phyloP scores from a whole-genome alignment of 2,888 invertebrate species.

The Entomobrya proxima region DNA sequence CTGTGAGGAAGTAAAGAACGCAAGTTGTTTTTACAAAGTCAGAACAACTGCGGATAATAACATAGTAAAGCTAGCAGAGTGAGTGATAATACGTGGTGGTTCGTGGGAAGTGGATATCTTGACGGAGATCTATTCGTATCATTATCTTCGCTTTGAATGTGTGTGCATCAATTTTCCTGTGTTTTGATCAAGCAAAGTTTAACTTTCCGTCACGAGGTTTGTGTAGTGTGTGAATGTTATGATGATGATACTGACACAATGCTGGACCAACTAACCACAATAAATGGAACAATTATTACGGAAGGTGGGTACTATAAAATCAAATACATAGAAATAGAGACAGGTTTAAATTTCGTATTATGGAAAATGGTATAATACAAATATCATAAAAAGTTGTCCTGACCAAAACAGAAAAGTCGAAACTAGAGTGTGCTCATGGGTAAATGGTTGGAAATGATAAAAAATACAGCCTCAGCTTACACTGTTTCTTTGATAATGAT shows the following conservation, averaged over 20 bases:
- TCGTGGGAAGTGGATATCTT: slow-evolving; percentile 14
- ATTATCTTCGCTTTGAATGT: neutral
- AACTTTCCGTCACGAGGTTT: neutral
- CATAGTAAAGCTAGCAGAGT: too few relatives aligned
- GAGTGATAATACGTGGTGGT: slow-evolving; percentile 23
- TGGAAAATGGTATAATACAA: too few relatives aligned
- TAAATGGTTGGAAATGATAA: too few relatives aligned
- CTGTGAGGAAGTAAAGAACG: slow-evolving; percentile 3
- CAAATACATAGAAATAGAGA: too few relatives aligned
- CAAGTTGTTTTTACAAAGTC: neutral
- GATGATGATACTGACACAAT: neutral
- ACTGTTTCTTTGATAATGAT: too few relatives aligned
- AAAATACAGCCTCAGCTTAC: too few relatives aligned
- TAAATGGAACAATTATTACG: neutral
- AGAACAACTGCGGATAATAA: neutral
- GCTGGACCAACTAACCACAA: neutral
- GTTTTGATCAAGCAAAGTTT: neutral
- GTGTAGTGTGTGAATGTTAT: neutral
- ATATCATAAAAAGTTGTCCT: too few relatives aligned
- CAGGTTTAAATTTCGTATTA: too few relatives aligned
- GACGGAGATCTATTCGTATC: slow-evolving; percentile 28
- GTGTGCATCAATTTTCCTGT: neutral
- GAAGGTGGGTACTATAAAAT: too few relatives aligned
- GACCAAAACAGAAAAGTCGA: too few relatives aligned
- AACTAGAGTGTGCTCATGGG: too few relatives aligned